These are phyloP conservation scores for Garra rufa DNA, from an alignment of 2,113 vertebrate genomes.

Conservation along the genomic window DNA sequence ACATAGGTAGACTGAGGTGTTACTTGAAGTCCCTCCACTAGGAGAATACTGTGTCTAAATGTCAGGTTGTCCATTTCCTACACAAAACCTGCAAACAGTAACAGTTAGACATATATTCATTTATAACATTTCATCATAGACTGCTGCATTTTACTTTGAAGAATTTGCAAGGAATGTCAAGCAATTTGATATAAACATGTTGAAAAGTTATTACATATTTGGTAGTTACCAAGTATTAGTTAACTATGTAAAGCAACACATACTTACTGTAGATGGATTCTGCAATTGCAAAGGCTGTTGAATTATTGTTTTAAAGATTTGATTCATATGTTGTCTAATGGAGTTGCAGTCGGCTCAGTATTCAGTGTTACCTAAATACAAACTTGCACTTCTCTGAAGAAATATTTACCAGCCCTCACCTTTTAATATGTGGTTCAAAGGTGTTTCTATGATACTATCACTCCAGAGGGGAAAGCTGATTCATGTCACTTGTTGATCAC, in stretches of 20 bases:
- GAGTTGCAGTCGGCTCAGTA: background rate
- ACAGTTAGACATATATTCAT: background rate
- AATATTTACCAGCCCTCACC: background rate
- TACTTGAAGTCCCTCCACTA: too few relatives aligned
- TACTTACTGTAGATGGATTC: conserved; percentile 3
- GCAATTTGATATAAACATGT: too few relatives aligned
- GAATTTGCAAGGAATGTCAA: background rate
- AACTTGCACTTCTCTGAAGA: background rate
- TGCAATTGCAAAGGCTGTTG: background rate
- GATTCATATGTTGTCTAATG: background rate
- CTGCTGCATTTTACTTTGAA: background rate
- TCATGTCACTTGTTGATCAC: background rate
- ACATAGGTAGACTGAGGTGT: too few relatives aligned
- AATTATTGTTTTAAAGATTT: background rate
- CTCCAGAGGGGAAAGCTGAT: background rate
- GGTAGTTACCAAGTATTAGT: background rate
- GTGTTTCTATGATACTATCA: conserved; percentile 5
- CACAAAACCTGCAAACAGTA: background rate
- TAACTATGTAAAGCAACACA: background rate
- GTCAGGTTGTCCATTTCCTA: too few relatives aligned
- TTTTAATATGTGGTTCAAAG: background rate
- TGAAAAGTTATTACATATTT: background rate
- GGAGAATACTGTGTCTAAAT: too few relatives aligned
- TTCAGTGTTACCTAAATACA: background rate
- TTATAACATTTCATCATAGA: background rate